A percentile compares a stretch with the other conserved stretches of the same genome.
Evolutionary conservation across 1,140 invertebrate species (phyloP).

Genomic region (Leptinotarsa texana): DNA sequence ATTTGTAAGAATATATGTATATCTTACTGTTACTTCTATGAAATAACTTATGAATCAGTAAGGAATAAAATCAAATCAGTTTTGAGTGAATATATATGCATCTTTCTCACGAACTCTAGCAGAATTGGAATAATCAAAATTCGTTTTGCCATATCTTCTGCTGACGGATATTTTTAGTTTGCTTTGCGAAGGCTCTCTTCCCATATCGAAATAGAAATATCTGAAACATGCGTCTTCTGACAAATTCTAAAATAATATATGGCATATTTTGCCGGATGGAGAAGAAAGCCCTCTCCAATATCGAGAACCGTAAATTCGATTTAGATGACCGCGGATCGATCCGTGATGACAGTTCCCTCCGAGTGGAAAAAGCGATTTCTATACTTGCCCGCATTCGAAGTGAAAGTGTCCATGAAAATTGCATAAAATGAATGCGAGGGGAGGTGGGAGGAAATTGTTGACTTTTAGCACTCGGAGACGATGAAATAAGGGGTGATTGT

Average conservation of each 20-base stretch:
- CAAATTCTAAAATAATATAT: constrained; percentile 24
- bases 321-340: constrained; percentile 25
- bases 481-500: too few species aligned
- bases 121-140: too few species aligned
- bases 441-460: neutral
- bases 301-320: constrained; percentile 25
- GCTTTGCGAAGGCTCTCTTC: neutral
- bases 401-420: constrained; percentile 24
- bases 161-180: too few species aligned
- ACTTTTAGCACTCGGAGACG: neutral
- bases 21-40: too few species aligned
- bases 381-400: constrained; percentile 15
- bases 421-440: constrained; percentile 18
- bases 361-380: constrained; percentile 26
- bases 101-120: too few species aligned
- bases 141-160: too few species aligned
- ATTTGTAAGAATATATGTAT: too few species aligned
- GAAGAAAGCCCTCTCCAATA: constrained; percentile 23
- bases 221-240: constrained; percentile 16
- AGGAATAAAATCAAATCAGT: too few species aligned
- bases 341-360: constrained; percentile 22
- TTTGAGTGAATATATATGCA: too few species aligned
- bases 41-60: too few species aligned
- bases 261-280: constrained; percentile 24
- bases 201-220: constrained; percentile 5